Evolutionary conservation across 2,113 vertebrate species (phyloP).

Genomic region (Elachura formosa): DNA sequence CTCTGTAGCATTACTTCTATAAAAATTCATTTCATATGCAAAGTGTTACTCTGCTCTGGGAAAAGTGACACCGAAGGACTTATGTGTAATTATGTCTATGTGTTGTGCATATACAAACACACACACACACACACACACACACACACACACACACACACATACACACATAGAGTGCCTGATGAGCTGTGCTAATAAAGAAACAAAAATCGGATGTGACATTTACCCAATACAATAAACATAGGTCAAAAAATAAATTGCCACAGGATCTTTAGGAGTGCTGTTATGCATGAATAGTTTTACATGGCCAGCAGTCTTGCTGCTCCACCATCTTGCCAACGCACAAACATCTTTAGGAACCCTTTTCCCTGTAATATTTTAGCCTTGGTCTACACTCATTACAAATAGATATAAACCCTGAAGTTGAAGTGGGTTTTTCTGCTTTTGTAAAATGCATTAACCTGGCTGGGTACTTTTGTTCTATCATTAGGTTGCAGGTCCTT

Average conservation of each 20-base stretch:
- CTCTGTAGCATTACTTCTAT: slow-evolving; percentile 7
- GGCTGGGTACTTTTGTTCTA: background rate
- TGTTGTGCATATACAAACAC: slow-evolving; percentile 28
- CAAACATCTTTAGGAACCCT: background rate
- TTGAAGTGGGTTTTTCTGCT: background rate
- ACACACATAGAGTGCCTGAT: background rate
- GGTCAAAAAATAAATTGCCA: slow-evolving; percentile 14
- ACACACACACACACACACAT: background rate
- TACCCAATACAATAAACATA: slow-evolving; percentile 18
- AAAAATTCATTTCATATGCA: slow-evolving; percentile 27
- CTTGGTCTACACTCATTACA: background rate
- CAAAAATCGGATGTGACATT: slow-evolving; percentile 5
- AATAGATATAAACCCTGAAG: background rate
- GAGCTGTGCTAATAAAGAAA: slow-evolving; percentile 4
- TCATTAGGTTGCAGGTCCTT: background rate
- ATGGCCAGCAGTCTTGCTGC: background rate
- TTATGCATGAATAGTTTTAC: background rate
- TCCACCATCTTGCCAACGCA: background rate
- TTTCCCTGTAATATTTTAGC: background rate
- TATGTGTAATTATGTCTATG: slow-evolving; percentile 12
- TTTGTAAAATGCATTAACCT: background rate
- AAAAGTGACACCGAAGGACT: background rate
- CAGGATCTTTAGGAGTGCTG: background rate
- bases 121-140: background rate
- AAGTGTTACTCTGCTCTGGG: background rate